Base-by-base conservation (phyloP, 2,888 invertebrate species). In the Aelia acuminata region DNA sequence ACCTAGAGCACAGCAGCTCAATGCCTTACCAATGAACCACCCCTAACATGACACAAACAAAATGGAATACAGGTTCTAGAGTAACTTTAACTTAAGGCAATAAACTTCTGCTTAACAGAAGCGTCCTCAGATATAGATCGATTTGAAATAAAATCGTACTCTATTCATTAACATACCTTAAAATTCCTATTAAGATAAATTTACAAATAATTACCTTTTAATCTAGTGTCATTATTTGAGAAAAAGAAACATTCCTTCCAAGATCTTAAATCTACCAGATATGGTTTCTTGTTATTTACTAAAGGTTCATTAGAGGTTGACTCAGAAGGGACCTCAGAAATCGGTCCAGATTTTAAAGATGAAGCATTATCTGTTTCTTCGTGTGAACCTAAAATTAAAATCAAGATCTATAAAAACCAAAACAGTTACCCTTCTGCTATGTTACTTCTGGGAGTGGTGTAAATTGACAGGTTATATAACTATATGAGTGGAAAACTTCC, bases 211-310 rank as follows among this genome's bases (percentile, higher is more conserved):
- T 80, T 80, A 80, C 80, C 80, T 80, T 43, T 80, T 13, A 80
- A 22, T n/a, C 80, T 80, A n/a, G 20, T 8, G n/a, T 80, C 80
- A 80, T 43, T 31, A 18, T 0, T 22, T 10, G n/a, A 22, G 43
- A 80, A 80, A 43, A 80, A 80, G 43, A 80, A 80, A n/a, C 0
- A n/a, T n/a, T 80, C 80, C 13, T 80, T 80, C 80, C 80, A 80
- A 11, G 80, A 80, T 3, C 22, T 43, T 43, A n/a, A 11, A 22
- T 80, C 43, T 18, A 63, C 15, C 2, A 31, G 18, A 43, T 80
- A 43, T n/a, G 3, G 0, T 22, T 80, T 35, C 43, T 80, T 43
- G 35, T 39, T 35, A 2, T 43, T 80, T 75, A 20, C 39, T 39
- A 20, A 35, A 80, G 43, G 10, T 22, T 80, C 80, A n/a, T 5